These are phyloP conservation scores for Elgaria multicarinata DNA, from an alignment of 2,113 vertebrate species.

Conservation along the genomic window DNA sequence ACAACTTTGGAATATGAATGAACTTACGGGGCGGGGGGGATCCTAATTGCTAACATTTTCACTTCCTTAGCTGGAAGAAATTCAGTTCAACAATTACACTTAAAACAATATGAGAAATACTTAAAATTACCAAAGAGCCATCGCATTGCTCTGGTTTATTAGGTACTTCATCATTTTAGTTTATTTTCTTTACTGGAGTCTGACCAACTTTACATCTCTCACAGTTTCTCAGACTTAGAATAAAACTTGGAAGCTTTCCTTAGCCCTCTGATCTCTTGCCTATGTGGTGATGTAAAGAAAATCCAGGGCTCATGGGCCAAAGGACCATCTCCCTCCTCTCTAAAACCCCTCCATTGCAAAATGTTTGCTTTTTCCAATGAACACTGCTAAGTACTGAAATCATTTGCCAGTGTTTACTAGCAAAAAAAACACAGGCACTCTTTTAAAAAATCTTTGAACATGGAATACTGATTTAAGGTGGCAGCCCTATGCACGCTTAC, in stretches of 20 bases:
- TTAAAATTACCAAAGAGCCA: slow-evolving; percentile 21
- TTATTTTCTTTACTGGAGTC: slow-evolving; percentile 33
- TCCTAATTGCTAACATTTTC: slow-evolving; percentile 14
- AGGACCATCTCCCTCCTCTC: neutral
- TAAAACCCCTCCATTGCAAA: neutral
- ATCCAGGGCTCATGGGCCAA: neutral
- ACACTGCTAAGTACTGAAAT: neutral
- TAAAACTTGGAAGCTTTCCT: slow-evolving; percentile 24
- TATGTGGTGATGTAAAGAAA: slow-evolving; percentile 29
- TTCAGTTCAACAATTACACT: slow-evolving; percentile 19
- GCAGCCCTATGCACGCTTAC: neutral
- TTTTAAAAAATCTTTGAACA: neutral
- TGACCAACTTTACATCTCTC: slow-evolving; percentile 33
- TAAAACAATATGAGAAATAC: slow-evolving; percentile 19
- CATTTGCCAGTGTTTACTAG: neutral
- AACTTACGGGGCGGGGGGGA: neutral
- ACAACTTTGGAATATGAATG: neutral
- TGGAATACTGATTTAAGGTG: neutral
- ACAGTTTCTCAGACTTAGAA: slow-evolving; percentile 1
- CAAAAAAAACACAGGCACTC: neutral
- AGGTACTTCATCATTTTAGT: slow-evolving; percentile 29
- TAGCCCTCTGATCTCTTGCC: slow-evolving; percentile 1
- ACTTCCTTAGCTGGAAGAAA: slow-evolving; percentile 20
- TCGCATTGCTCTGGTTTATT: slow-evolving; percentile 24
- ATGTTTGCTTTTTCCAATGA: neutral